Conservation (phyloP, 2,113 vertebrate species). For the Capreolus pygargus region DNA sequence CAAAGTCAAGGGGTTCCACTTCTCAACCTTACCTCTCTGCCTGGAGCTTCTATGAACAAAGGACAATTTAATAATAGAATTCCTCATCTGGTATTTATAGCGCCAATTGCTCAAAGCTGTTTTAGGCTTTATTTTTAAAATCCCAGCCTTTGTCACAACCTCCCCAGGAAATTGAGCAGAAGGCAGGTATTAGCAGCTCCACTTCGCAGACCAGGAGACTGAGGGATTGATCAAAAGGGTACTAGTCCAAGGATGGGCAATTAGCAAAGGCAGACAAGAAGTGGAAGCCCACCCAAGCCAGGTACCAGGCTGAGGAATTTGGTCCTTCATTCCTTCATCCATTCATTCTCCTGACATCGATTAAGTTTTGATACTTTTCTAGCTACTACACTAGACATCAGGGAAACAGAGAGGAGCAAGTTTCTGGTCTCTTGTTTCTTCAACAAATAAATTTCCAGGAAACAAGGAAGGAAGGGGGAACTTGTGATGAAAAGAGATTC, state of each 20-base stretch:
- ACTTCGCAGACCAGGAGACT: constrained; percentile 50
- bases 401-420: not conserved
- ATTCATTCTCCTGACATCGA: not conserved
- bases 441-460: not conserved
- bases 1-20: constrained; percentile 35
- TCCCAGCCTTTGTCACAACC: constrained; percentile 58
- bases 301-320: no score
- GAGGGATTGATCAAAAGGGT: constrained; percentile 8
- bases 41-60: constrained; percentile 67
- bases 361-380: not conserved
- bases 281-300: not conserved
- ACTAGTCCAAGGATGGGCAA: not conserved
- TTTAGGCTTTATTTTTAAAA: constrained; percentile 64
- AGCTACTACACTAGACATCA: not conserved
- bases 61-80: constrained; percentile 75
- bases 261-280: not conserved
- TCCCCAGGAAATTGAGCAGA: constrained; percentile 26
- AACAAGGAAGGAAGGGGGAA: not conserved
- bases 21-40: constrained; percentile 43
- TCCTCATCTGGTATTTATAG: constrained; percentile 65
- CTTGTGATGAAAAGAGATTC: not conserved
- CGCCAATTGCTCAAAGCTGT: constrained; percentile 67
- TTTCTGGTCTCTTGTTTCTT: not conserved
- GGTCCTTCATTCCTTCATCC: not conserved
- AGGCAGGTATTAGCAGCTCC: constrained; percentile 36